Conservation (phyloP, 2,888 invertebrate species). For the Sarcophaga variegata region DNA sequence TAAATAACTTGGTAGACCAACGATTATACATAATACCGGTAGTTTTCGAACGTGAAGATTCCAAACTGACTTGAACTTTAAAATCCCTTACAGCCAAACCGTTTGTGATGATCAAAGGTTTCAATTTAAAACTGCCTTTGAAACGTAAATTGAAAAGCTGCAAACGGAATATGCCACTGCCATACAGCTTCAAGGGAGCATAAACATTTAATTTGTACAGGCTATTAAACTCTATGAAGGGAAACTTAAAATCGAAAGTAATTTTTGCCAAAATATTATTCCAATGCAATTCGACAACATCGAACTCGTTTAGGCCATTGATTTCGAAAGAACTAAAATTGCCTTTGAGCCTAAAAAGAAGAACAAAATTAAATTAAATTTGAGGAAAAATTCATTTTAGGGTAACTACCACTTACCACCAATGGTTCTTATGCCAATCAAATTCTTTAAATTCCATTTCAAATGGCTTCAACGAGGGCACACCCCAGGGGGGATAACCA, state of each 20-base stretch:
- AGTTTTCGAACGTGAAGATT: constrained; percentile 71
- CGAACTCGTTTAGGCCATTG: constrained; percentile 76
- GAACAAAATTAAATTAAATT: background rate
- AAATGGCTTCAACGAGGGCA: constrained; percentile 77
- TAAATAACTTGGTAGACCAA: constrained; percentile 72
- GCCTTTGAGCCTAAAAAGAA: constrained; percentile 63
- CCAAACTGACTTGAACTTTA: constrained; percentile 73
- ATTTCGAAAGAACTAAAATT: constrained; percentile 74
- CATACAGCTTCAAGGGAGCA: constrained; percentile 67
- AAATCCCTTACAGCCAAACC: constrained; percentile 73
- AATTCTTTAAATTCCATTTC: constrained; percentile 70
- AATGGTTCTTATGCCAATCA: constrained; percentile 52
- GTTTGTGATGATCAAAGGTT: constrained; percentile 70
- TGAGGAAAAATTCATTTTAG: background rate
- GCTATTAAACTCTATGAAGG: constrained; percentile 71
- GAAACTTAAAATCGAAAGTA: constrained; percentile 76
- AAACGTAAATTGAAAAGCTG: constrained; percentile 73
- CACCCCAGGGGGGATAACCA: constrained; percentile 75
- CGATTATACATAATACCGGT: constrained; percentile 74
- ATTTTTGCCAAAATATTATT: constrained; percentile 74
- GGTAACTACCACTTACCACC: constrained; percentile 70
- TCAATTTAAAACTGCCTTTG: constrained; percentile 75
- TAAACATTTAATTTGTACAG: constrained; percentile 74
- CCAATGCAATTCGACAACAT: constrained; percentile 74
- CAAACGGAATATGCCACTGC: constrained; percentile 74